Percentiles rank a stretch among this genome's conserved stretches.
These are phyloP conservation scores for Troilus luridus DNA, from an alignment of 2,888 invertebrate genomes.

Conservation along the genomic window DNA sequence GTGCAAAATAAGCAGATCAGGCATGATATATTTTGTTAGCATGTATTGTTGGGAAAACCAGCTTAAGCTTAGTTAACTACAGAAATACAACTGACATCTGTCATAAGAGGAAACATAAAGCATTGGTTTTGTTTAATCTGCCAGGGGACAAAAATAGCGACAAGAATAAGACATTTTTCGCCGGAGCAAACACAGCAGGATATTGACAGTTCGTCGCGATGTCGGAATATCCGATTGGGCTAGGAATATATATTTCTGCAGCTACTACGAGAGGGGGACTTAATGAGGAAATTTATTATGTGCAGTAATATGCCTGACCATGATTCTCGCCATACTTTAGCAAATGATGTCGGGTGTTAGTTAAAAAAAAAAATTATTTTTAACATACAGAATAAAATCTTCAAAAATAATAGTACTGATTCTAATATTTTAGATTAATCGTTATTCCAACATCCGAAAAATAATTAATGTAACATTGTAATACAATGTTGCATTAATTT, in stretches of 20 bases:
- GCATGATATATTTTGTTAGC: not conserved
- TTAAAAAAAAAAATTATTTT: not conserved
- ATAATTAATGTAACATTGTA: not conserved
- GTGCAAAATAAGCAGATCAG: not conserved
- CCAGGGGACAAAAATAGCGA: not conserved
- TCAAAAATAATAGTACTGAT: not conserved
- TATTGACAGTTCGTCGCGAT: not conserved
- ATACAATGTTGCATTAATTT: too few species aligned
- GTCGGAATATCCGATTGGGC: not conserved
- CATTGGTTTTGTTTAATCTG: not conserved
- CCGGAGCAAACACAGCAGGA: not conserved
- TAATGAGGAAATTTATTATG: too few species aligned
- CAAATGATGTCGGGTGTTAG: not conserved
- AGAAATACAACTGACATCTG: not conserved
- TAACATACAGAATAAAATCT: not conserved
- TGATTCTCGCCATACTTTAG: not conserved
- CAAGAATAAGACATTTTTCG: not conserved
- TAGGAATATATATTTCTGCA: not conserved
- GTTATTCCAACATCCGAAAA: too few species aligned
- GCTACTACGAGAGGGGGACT: not conserved
- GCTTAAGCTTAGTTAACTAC: too few species aligned
- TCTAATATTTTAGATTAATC: not conserved
- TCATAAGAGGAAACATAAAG: not conserved
- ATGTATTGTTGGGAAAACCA: not conserved
- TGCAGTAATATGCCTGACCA: not conserved